A percentile compares a stretch with the other conserved stretches of the same genome.
phyloP scores from a whole-genome alignment of 2,888 invertebrate species.

The Leuctra nigra region DNA sequence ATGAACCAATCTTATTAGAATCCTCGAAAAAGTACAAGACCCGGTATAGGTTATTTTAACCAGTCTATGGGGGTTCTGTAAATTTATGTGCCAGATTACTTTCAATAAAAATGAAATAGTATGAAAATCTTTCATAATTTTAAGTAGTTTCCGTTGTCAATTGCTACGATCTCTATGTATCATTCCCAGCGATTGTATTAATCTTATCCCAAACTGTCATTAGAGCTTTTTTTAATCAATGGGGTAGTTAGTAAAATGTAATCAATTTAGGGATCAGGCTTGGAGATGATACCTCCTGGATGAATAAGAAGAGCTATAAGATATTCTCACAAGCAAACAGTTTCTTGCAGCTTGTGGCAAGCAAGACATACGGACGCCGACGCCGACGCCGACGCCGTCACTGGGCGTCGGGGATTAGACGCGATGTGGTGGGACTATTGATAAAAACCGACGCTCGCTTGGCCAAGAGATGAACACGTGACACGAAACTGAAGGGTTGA shows the following conservation, averaged over 20 bases:
- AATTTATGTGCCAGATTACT: too few relatives aligned
- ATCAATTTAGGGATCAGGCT: slow-evolving; percentile 1
- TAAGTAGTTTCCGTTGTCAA: not conserved
- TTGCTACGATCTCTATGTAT: not conserved
- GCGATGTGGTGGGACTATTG: not conserved
- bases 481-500: not conserved
- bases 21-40: too few relatives aligned
- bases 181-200: not conserved
- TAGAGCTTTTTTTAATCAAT: not conserved
- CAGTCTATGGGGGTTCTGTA: too few relatives aligned
- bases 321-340: not conserved
- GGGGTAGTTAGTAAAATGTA: not conserved
- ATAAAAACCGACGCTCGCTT: not conserved
- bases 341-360: not conserved
- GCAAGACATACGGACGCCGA: too few relatives aligned
- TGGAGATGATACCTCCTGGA: not conserved
- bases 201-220: not conserved
- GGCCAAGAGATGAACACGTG: not conserved
- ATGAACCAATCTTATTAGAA: too few relatives aligned
- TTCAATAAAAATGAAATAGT: slow-evolving; percentile 11
- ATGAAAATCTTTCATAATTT: not conserved
- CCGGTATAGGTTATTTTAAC: too few relatives aligned
- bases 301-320: too few relatives aligned
- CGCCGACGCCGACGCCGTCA: too few relatives aligned
- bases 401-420: not conserved